Conservation (phyloP, 2,113 vertebrate genomes). For the Gobius niger region DNA sequence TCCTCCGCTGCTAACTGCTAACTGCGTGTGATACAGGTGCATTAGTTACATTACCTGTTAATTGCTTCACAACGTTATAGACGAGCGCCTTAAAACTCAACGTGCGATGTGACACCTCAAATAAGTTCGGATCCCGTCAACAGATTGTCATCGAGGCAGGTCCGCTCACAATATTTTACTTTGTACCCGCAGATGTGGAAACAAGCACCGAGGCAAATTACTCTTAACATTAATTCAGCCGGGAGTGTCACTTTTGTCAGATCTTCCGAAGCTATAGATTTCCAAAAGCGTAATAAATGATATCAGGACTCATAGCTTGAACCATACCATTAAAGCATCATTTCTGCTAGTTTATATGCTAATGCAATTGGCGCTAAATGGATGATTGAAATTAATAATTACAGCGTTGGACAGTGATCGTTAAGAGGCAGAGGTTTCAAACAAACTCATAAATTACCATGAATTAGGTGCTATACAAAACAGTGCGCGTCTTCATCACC, state of each 20-base stretch:
- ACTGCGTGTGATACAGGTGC: conserved; percentile 41
- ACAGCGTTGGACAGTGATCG: conserved; percentile 45
- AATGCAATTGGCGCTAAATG: conserved; percentile 43
- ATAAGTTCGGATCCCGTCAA: conserved; percentile 62
- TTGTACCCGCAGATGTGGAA: conserved; percentile 20
- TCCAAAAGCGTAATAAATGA: conserved; percentile 34
- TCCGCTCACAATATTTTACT: conserved; percentile 27
- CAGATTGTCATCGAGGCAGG: conserved; percentile 28
- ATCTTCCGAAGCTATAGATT: conserved; percentile 24
- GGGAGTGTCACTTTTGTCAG: conserved; percentile 15
- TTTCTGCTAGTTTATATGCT: conserved; percentile 52
- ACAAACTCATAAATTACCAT: conserved; percentile 62
- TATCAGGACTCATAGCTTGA: conserved; percentile 42
- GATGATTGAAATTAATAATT: conserved; percentile 65
- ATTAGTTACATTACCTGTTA: conserved; percentile 51
- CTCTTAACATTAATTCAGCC: conserved; percentile 21
- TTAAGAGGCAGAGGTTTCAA: conserved; percentile 54
- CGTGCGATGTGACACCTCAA: conserved; percentile 39
- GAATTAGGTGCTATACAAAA: conserved; percentile 53
- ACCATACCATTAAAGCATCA: conserved; percentile 43
- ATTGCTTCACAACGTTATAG: conserved; percentile 49
- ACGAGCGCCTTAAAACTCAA: conserved; percentile 48
- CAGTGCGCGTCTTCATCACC: conserved; percentile 53
- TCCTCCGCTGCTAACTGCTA: conserved; percentile 37
- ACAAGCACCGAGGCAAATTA: conserved; percentile 19